Evolutionary conservation across 1,140 invertebrate species (phyloP).

Genomic region (Nixonia krombeini): DNA sequence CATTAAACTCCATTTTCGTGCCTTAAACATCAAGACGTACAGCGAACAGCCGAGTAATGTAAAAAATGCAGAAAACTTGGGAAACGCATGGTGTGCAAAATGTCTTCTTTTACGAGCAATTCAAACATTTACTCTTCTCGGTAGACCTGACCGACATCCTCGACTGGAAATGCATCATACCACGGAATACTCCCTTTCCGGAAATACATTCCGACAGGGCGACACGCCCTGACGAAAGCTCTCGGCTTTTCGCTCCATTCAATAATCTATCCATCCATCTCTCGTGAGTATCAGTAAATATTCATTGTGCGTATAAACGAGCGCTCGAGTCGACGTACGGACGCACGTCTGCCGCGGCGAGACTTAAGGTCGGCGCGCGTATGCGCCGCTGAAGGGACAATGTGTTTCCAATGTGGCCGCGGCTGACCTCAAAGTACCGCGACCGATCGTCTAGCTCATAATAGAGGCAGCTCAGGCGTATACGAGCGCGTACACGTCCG

Average conservation of each 20-base stretch:
- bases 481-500: conserved; percentile 11
- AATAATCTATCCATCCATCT: not conserved
- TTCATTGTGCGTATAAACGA: conserved; percentile 1
- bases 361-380: not conserved
- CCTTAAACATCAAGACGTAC: too few relatives aligned
- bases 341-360: not conserved
- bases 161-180: too few relatives aligned
- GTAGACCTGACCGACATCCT: too few relatives aligned
- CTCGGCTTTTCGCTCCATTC: not conserved
- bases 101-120: too few relatives aligned
- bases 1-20: too few relatives aligned
- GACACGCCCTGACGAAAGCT: not conserved
- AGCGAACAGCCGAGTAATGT: too few relatives aligned
- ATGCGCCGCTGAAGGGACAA: conserved; percentile 15
- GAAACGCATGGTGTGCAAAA: too few relatives aligned
- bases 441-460: conserved; percentile 25
- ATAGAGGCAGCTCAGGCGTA: conserved; percentile 29
- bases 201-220: too few relatives aligned
- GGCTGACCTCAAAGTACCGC: conserved; percentile 34
- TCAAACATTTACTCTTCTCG: too few relatives aligned
- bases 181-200: too few relatives aligned
- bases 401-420: conserved; percentile 14
- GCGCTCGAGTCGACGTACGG: not conserved
- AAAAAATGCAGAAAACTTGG: too few relatives aligned
- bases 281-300: not conserved